Evolutionary conservation across 2,113 vertebrate species (phyloP), one percentile per base, ranked within the genome.

Genomic region (Sterrhoptilus dennistouni): DNA sequence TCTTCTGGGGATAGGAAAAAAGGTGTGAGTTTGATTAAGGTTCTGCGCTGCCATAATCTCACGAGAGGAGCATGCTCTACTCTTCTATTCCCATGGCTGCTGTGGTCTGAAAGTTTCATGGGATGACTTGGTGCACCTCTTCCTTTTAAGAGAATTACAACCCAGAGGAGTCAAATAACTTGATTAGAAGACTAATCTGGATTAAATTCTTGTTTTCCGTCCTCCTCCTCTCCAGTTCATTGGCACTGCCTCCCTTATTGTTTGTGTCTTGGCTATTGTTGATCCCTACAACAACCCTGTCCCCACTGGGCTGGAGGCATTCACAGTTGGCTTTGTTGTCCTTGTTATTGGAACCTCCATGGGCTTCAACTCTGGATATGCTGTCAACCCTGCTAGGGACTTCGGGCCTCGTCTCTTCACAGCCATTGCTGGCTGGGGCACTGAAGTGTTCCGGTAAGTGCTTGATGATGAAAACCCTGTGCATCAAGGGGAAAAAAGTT

Each of bases 341-440:
- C 97, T 99, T 0, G 99, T 99, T 95, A 99, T 99, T 61, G 99
- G 99, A 65, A 97, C 99, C 16, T 99, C 99, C 27, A 99, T 99
- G 99, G 99, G 99, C 92, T 99, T 99, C 96, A 99, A 99, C 96
- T 99, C 99, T 9, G 99, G 99, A 64, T 99, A 99, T 2, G 99
- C 99, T 2, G 99, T 99, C 79, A 99, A 99, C 94, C 99, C 99
- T 22, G 99, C 99, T 89, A 98, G 99, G 96, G 99, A 99, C 96
- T 97, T 99, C 0, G 99, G 99, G 12, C 99, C 99, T 72, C 99
- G 99, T 52, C 96, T 99, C 83, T 99, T 99, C 96, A 99, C 99
- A 0, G 95, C 99, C 36, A 89, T 99, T 0, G 99, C 99, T 23
- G 99, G 99, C 47, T 99, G 99, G 99, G 99, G 99, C 24, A 6